Percentiles rank a stretch among this genome's conserved stretches.
phyloP scores from a whole-genome alignment of 2,113 vertebrate genomes.

The Phalacrocorax carbo region DNA sequence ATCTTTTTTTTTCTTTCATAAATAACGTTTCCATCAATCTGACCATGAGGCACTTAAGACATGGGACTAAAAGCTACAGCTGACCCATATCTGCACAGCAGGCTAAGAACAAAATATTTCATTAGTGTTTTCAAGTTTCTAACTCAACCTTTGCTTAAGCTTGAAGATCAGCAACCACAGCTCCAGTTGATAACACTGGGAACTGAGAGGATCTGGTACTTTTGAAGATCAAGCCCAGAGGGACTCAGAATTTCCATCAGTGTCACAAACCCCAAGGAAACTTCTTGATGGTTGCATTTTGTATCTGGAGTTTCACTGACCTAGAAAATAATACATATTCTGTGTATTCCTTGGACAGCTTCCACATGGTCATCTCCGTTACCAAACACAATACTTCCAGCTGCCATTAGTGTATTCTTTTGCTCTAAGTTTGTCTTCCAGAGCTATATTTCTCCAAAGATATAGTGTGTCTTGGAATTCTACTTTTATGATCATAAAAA shows the following conservation, averaged over 20 bases:
- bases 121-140: neutral
- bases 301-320: neutral
- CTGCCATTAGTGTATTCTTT: neutral
- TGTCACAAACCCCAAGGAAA: neutral
- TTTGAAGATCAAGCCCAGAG: neutral
- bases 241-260: neutral
- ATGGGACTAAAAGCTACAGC: neutral
- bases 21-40: neutral
- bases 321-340: neutral
- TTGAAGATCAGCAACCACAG: neutral
- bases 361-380: neutral
- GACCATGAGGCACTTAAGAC: neutral
- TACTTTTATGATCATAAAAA: neutral
- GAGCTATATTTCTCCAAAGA: neutral
- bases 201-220: neutral
- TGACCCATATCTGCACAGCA: neutral
- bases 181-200: neutral
- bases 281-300: neutral
- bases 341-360: neutral
- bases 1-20: neutral
- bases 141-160: neutral
- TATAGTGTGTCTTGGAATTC: neutral
- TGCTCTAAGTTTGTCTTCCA: neutral
- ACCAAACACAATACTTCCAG: neutral
- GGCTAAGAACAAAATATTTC: neutral